Percentiles rank a stretch among this genome's conserved stretches.
phyloP scores from a whole-genome alignment of 1,140 invertebrate genomes.

The Orchesella cincta region DNA sequence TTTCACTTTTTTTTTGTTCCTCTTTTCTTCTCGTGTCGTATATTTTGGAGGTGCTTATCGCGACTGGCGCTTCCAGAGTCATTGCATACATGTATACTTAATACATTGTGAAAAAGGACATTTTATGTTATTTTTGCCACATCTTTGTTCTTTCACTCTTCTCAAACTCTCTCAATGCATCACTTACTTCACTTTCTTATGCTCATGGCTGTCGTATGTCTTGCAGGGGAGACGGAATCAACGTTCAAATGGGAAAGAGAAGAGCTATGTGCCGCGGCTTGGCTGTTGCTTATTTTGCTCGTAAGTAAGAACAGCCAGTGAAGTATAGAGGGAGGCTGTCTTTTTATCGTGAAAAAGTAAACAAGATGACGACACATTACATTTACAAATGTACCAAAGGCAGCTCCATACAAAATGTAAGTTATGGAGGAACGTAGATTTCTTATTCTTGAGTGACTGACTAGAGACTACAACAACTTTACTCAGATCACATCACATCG shows the following conservation, averaged over 20 bases:
- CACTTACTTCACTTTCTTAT: background rate
- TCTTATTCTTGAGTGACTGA: constrained; percentile 13
- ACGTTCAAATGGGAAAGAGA: background rate
- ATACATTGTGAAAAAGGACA: background rate
- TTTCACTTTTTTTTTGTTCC: constrained; percentile 9
- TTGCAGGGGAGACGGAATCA: no score
- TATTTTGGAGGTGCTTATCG: background rate
- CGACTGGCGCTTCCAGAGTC: no score
- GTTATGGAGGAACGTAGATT: background rate
- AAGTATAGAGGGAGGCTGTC: background rate
- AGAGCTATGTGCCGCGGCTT: no score
- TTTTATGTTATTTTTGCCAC: constrained; percentile 5
- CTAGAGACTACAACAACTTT: background rate
- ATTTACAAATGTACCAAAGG: background rate
- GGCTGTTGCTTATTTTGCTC: no score
- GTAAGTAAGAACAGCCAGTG: no score
- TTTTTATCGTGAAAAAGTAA: constrained; percentile 6
- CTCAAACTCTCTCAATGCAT: background rate
- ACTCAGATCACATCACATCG: background rate
- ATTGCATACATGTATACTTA: background rate
- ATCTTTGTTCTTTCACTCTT: constrained; percentile 2
- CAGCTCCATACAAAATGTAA: background rate
- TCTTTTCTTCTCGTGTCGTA: background rate
- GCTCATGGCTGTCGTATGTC: no score
- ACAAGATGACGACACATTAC: constrained; percentile 28